These are phyloP conservation scores for Micrastur ruficollis DNA, from an alignment of 2,797 vertebrate species.

Conservation along the genomic window DNA sequence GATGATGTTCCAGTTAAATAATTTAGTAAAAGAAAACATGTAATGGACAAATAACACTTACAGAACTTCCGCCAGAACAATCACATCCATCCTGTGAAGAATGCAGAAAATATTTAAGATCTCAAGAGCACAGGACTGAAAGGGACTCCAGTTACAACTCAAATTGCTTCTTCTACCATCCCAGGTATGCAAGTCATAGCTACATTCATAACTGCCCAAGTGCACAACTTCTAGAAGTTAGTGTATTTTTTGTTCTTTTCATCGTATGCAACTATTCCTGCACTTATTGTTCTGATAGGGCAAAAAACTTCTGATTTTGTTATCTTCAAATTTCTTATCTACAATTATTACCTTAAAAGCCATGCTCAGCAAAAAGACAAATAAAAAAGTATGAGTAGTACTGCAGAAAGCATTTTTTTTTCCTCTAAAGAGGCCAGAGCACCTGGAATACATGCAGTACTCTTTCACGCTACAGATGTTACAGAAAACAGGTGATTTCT, in stretches of 20 bases:
- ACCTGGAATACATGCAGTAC: not conserved
- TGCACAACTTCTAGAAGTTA: not conserved
- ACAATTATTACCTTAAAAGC: not conserved
- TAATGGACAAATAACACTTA: constrained; percentile 29
- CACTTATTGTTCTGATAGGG: not conserved
- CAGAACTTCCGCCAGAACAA: constrained; percentile 35
- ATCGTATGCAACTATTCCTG: not conserved
- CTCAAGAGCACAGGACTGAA: not conserved
- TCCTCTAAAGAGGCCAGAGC: not conserved
- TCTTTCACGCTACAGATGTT: not conserved
- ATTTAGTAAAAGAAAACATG: not conserved
- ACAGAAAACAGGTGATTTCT: not conserved
- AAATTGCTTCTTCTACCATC: not conserved
- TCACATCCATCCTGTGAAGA: constrained; percentile 51
- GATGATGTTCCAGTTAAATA: not conserved
- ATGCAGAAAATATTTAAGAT: not conserved
- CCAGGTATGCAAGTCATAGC: not conserved
- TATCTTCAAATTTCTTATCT: not conserved
- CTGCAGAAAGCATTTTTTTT: not conserved
- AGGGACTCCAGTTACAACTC: not conserved
- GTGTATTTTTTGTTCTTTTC: not conserved
- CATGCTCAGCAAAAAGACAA: not conserved
- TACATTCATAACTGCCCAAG: not conserved
- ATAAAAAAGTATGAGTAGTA: not conserved
- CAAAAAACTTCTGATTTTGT: not conserved